Evolutionary conservation across 2,888 invertebrate species (phyloP).

Genomic region (Meandrusa payeni): DNA sequence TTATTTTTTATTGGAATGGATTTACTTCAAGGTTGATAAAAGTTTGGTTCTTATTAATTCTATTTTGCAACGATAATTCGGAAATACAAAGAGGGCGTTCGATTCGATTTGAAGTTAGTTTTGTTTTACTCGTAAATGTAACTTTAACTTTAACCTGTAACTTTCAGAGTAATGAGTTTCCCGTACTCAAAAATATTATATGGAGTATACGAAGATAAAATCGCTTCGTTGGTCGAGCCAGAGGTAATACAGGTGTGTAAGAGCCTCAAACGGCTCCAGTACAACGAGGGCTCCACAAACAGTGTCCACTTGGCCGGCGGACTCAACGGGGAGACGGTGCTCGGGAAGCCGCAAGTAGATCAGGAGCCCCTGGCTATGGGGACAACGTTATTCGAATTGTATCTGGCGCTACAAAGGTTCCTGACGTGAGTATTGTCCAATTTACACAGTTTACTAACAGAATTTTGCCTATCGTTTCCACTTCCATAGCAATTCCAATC

Average conservation of each 20-base stretch:
- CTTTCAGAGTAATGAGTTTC: slow-evolving; percentile 84
- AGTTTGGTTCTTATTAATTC: too few species aligned
- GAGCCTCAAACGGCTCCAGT: slow-evolving; percentile 83
- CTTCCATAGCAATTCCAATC: too few species aligned
- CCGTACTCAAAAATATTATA: slow-evolving; percentile 88
- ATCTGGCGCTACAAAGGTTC: slow-evolving; percentile 94
- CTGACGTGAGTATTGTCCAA: slow-evolving; percentile 79
- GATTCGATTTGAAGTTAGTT: too few species aligned
- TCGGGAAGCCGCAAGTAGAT: slow-evolving; percentile 69
- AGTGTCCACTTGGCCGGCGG: slow-evolving; percentile 75
- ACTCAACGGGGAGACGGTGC: slow-evolving; percentile 70
- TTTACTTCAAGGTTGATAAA: too few species aligned
- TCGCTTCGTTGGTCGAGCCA: slow-evolving; percentile 86
- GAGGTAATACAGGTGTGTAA: slow-evolving; percentile 87
- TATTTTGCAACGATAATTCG: too few species aligned
- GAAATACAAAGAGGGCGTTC: too few species aligned
- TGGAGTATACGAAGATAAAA: slow-evolving; percentile 85
- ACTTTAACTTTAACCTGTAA: too few species aligned
- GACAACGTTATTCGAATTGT: slow-evolving; percentile 94
- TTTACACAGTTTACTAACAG: too few species aligned
- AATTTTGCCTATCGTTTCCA: too few species aligned
- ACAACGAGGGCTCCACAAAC: slow-evolving; percentile 67
- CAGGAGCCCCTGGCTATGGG: slow-evolving; percentile 88
- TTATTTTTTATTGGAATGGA: too few species aligned
- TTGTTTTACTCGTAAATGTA: too few species aligned